phyloP scores from a whole-genome alignment of 2,888 invertebrate species.

The Lamellibrachia satsuma region DNA sequence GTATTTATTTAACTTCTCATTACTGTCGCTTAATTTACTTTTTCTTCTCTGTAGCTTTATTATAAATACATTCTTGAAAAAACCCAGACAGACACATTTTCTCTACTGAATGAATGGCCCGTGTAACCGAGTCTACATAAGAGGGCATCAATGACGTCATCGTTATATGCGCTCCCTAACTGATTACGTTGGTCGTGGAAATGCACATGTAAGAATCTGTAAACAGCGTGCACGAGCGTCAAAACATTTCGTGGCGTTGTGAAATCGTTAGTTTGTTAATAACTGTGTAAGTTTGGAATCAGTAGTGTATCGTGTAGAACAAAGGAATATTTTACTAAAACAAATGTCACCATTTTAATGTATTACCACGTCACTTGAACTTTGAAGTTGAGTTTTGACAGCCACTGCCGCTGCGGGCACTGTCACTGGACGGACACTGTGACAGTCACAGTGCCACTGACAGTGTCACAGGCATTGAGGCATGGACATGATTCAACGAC shows the following conservation, averaged over 20 bases:
- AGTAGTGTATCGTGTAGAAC: background rate
- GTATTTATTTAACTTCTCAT: background rate
- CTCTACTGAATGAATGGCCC: background rate
- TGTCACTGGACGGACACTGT: too few species aligned
- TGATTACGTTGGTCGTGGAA: background rate
- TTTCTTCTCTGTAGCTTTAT: background rate
- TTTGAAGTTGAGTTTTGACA: too few species aligned
- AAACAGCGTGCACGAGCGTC: background rate
- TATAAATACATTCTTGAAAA: background rate
- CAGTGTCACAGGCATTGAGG: too few species aligned
- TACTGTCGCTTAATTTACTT: background rate
- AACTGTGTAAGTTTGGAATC: background rate
- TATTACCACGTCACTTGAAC: too few species aligned
- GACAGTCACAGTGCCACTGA: too few species aligned
- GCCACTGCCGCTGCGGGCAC: too few species aligned
- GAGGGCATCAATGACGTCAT: background rate
- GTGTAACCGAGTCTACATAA: background rate
- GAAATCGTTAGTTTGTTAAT: background rate
- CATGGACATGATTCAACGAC: too few species aligned
- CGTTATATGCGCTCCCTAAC: background rate
- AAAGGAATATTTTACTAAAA: too few species aligned
- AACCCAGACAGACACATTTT: background rate
- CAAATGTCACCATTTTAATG: too few species aligned
- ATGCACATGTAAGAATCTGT: constrained; percentile 8
- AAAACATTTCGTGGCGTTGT: background rate